A percentile compares a stretch with the other conserved stretches of the same genome.
phyloP scores from a whole-genome alignment of 1,140 invertebrate species.

The Coelopa frigida region DNA sequence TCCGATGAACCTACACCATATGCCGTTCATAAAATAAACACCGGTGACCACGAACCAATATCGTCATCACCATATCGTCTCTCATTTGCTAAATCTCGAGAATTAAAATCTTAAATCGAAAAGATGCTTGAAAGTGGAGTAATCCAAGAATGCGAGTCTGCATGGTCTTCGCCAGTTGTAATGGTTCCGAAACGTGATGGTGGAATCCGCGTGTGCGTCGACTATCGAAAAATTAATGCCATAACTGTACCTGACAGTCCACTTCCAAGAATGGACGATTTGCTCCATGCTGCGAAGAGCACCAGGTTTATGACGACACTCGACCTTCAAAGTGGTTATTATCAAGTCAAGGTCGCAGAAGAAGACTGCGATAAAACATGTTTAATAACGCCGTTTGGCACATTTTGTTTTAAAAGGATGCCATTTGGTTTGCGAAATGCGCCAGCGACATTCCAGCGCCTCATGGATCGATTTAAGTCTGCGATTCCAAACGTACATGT shows the following conservation, averaged over 20 bases:
- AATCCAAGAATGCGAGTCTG: slow-evolving; percentile 34
- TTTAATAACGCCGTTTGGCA: slow-evolving; percentile 40
- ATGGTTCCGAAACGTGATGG: slow-evolving; percentile 39
- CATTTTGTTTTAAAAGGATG: slow-evolving; percentile 43
- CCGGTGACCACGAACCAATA: slow-evolving; percentile 16
- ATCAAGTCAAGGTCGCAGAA: slow-evolving; percentile 31
- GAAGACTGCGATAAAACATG: slow-evolving; percentile 40
- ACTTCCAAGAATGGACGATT: slow-evolving; percentile 32
- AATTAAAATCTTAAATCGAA: slow-evolving; percentile 19
- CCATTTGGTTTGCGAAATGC: slow-evolving; percentile 42
- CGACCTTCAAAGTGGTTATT: slow-evolving; percentile 40
- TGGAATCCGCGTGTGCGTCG: slow-evolving; percentile 32
- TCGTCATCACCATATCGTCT: slow-evolving; percentile 27
- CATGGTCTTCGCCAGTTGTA: slow-evolving; percentile 37
- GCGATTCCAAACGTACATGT: no score
- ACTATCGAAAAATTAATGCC: slow-evolving; percentile 35
- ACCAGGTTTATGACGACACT: slow-evolving; percentile 43
- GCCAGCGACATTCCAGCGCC: slow-evolving; percentile 41
- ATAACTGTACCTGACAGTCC: slow-evolving; percentile 41
- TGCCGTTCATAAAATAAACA: slow-evolving; percentile 7
- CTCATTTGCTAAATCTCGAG: slow-evolving; percentile 13
- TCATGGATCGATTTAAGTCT: slow-evolving; percentile 30
- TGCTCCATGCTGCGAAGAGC: no score
- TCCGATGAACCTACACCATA: slow-evolving; percentile 4
- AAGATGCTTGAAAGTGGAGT: slow-evolving; percentile 31